Percentiles rank a stretch among this genome's conserved stretches.
phyloP scores from a whole-genome alignment of 2,113 vertebrate species.

The Archocentrus centrarchus region DNA sequence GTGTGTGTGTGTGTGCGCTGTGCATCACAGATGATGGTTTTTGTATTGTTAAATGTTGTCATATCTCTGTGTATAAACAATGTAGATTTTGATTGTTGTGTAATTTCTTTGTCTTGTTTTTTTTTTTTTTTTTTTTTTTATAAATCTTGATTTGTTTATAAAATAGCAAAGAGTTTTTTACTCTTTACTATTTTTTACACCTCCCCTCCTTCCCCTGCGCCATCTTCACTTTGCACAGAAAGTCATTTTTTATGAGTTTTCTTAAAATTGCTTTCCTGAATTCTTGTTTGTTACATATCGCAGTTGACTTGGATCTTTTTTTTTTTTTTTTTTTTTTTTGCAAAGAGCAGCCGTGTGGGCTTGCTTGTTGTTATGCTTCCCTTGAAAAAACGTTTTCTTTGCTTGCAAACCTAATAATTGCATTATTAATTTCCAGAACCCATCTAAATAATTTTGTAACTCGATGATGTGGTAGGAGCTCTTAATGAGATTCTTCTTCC shows the following conservation, averaged over 20 bases:
- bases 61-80: background rate
- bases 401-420: background rate
- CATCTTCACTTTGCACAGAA: background rate
- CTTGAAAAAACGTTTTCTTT: background rate
- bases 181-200: background rate
- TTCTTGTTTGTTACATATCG: constrained; percentile 16
- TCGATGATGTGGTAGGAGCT: background rate
- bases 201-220: background rate
- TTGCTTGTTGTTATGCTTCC: background rate
- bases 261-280: background rate
- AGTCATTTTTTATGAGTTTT: background rate
- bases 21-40: background rate
- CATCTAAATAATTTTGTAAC: background rate
- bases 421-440: background rate
- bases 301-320: background rate
- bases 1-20: background rate
- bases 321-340: background rate
- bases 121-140: too few species aligned
- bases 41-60: background rate
- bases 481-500: background rate
- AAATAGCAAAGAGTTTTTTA: background rate
- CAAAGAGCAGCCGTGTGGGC: background rate
- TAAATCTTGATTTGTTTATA: background rate
- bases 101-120: background rate
- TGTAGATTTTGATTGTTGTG: background rate